phyloP scores from a whole-genome alignment of 2,797 vertebrate genomes.

The Sternotherus odoratus region DNA sequence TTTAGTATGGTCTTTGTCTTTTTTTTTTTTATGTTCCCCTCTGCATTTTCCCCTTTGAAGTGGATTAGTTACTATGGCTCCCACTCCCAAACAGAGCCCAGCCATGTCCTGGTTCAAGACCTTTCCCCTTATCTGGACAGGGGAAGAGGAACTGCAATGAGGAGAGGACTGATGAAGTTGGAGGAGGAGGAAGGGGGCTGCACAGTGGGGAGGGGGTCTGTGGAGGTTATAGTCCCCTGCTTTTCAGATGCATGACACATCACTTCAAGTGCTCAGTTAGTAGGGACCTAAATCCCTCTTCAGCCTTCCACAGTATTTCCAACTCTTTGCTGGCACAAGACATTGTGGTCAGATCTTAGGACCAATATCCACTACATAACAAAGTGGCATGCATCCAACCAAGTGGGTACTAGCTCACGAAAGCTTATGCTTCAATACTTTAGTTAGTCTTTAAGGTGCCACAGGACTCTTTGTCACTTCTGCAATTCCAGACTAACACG shows the following conservation, averaged over 20 bases:
- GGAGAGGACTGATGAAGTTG: too few species aligned
- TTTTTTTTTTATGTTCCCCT: neutral
- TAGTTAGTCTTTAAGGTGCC: too few species aligned
- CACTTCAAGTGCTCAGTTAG: neutral
- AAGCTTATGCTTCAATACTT: too few species aligned
- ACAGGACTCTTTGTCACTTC: too few species aligned
- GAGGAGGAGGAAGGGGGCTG: neutral
- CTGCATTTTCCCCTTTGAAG: neutral
- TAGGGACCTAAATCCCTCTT: neutral
- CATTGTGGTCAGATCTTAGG: neutral
- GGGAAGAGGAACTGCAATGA: too few species aligned
- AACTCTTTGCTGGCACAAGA: neutral
- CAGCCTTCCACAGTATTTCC: neutral
- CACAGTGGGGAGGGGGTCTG: neutral
- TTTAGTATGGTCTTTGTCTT: neutral
- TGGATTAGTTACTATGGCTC: slow-evolving; percentile 43
- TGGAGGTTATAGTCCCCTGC: neutral
- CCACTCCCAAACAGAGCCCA: too few species aligned
- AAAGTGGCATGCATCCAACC: too few species aligned
- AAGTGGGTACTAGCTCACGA: too few species aligned
- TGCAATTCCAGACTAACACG: too few species aligned
- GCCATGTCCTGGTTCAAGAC: too few species aligned
- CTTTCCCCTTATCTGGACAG: too few species aligned
- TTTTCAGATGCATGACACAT: neutral
- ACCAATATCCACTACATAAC: neutral